Base-by-base conservation (phyloP, 2,888 invertebrate species). In the Fissipunctia ypsillon region DNA sequence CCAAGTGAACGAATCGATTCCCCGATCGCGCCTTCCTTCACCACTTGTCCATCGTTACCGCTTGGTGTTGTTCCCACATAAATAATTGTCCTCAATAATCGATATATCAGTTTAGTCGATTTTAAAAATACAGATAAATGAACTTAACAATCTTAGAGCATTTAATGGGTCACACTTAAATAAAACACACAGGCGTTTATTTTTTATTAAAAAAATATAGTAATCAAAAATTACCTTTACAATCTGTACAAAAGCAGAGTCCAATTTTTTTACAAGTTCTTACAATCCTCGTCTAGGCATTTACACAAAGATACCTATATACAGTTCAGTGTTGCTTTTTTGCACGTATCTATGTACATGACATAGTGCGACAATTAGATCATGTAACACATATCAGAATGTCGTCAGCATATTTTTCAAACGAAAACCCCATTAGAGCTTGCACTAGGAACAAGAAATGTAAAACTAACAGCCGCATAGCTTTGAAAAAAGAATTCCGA, bases 391-490 rank as follows among this genome's bases (percentile, higher is more conserved):
- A n/a, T n/a, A n/a, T n/a, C n/a, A n/a, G n/a, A n/a, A n/a, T n/a
- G n/a, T n/a, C n/a, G n/a, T n/a, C n/a, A n/a, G n/a, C n/a, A n/a
- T n/a, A n/a, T n/a, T n/a, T n/a, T n/a, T n/a, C n/a, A n/a, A n/a
- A n/a, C n/a, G n/a, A n/a, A n/a, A n/a, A n/a, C n/a, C n/a, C n/a
- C n/a, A n/a, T n/a, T n/a, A n/a, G n/a, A n/a, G n/a, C n/a, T n/a
- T n/a, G n/a, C n/a, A n/a, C n/a, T n/a, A n/a, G n/a, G 7, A 22
- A 5, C 1, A 3, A 60, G 38, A 72, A 38, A 78, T 54, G 10
- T 60, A 38, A 77, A 83, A 79, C 45, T 54, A 72, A 38, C 80
- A 41, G 35, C 19, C 35, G 14, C 52, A 56, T 10, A 45, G 56
- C 50, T 63, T 57, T 57, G 41, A 31, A 60, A 60, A 64, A 68